Conservation (phyloP, 2,113 vertebrate genomes). For the Vidua macroura region DNA sequence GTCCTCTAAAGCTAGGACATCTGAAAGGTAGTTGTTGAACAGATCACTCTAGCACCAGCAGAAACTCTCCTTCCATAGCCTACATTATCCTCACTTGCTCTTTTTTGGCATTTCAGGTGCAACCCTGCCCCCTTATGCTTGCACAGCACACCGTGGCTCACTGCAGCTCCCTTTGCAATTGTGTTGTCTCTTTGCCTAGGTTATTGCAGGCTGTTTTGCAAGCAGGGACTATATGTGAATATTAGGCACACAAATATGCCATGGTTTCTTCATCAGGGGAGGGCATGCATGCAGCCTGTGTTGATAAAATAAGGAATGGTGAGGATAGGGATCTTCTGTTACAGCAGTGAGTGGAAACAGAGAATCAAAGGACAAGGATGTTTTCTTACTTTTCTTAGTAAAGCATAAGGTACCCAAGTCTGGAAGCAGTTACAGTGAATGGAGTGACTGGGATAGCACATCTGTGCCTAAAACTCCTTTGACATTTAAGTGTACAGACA, state of each 20-base stretch:
- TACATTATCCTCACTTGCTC: background rate
- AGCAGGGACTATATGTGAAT: background rate
- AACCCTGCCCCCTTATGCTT: conserved; percentile 58
- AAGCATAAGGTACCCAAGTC: background rate
- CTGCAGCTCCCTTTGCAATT: background rate
- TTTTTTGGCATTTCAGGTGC: conserved; percentile 43
- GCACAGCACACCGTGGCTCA: accelerated
- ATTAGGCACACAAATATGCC: background rate
- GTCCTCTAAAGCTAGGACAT: background rate
- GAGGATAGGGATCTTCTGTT: background rate
- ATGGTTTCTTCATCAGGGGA: background rate
- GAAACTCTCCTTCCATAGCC: background rate
- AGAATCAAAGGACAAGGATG: background rate
- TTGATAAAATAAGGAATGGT: background rate
- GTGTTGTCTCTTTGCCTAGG: background rate
- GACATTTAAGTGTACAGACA: background rate
- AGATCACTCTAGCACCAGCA: background rate
- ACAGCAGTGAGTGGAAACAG: background rate
- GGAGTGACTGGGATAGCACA: background rate
- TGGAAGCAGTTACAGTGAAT: background rate
- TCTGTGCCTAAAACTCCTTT: background rate
- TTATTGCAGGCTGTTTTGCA: background rate
- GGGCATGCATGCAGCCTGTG: background rate
- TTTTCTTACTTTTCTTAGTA: background rate
- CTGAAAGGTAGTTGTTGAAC: background rate